Conservation (phyloP, 2,113 vertebrate genomes). For the Neotragus pygmaeus region DNA sequence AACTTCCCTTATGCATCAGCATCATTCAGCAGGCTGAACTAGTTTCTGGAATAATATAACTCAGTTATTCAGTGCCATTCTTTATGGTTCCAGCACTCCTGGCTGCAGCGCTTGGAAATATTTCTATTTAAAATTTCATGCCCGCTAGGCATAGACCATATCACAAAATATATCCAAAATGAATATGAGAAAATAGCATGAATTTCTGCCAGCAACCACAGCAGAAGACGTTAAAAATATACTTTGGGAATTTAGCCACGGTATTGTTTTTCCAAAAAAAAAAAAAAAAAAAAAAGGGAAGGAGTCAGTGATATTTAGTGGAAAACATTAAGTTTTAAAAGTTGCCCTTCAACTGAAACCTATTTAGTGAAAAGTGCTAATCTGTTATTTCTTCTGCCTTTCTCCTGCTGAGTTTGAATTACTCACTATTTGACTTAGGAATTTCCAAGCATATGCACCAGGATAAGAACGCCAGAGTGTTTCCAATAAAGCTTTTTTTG, state of each 20-base stretch:
- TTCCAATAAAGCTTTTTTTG: background rate
- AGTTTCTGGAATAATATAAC: background rate
- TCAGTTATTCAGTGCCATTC: background rate
- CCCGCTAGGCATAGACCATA: fast-evolving
- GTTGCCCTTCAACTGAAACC: fast-evolving
- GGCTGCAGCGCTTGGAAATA: background rate
- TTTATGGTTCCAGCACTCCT: background rate
- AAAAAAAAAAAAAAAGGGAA: background rate
- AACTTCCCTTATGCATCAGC: fast-evolving
- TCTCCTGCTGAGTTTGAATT: background rate
- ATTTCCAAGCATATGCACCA: background rate
- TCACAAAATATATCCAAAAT: no score
- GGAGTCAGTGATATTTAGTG: background rate
- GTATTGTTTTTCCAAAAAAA: background rate
- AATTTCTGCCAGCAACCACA: background rate
- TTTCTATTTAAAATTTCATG: background rate
- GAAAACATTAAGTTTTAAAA: background rate
- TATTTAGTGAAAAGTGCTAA: background rate
- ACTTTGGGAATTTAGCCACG: background rate
- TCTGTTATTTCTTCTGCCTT: background rate
- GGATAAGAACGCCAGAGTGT: background rate
- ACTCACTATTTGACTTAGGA: background rate
- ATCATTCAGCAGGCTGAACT: fast-evolving
- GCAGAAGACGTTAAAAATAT: background rate
- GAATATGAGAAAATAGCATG: background rate